A percentile compares a stretch with the other conserved stretches of the same genome.
These are phyloP conservation scores for Aurelia aurita complex sp. Pacific DNA, from an alignment of 30 jellyfish, hydroid and myxozoan species.

Conservation along the genomic window DNA sequence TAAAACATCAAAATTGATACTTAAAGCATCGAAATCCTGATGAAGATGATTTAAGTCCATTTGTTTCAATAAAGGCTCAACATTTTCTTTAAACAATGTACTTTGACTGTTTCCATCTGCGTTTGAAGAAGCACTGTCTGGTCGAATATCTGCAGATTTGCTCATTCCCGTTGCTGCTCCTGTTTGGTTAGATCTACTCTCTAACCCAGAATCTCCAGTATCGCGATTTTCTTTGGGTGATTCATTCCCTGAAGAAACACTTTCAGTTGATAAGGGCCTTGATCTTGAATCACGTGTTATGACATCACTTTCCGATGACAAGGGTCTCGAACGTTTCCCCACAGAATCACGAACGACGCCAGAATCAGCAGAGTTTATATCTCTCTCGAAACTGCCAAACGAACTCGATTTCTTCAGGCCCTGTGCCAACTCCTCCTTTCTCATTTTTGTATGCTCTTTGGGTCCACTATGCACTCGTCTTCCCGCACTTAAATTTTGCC, in stretches of 20 bases:
- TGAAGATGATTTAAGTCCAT: conserved; percentile 85
- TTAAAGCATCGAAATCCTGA: conserved; percentile 60
- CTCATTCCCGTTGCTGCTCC: neutral
- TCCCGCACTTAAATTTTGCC: conserved; percentile 7
- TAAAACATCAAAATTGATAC: conserved; percentile 74
- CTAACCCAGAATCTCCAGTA: neutral
- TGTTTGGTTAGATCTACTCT: neutral
- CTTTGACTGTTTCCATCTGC: conserved; percentile 18
- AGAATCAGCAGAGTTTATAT: conserved; percentile 38
- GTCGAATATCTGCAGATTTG: neutral
- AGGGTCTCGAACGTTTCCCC: conserved; percentile 3
- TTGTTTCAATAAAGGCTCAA: conserved; percentile 81
- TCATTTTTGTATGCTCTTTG: conserved; percentile 66
- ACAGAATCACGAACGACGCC: conserved; percentile 25
- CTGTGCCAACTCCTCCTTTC: neutral
- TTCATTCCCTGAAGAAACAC: neutral
- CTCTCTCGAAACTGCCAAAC: conserved; percentile 38
- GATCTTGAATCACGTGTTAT: neutral
- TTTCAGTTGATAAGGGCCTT: neutral
- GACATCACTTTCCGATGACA: conserved; percentile 9
- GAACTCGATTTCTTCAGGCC: conserved; percentile 53
- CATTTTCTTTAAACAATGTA: conserved; percentile 35
- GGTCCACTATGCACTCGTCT: conserved; percentile 95
- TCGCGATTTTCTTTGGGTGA: neutral
- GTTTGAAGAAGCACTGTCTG: conserved; percentile 12